phyloP scores from a whole-genome alignment of 2,888 invertebrate genomes.

The Resseliella maxima region DNA sequence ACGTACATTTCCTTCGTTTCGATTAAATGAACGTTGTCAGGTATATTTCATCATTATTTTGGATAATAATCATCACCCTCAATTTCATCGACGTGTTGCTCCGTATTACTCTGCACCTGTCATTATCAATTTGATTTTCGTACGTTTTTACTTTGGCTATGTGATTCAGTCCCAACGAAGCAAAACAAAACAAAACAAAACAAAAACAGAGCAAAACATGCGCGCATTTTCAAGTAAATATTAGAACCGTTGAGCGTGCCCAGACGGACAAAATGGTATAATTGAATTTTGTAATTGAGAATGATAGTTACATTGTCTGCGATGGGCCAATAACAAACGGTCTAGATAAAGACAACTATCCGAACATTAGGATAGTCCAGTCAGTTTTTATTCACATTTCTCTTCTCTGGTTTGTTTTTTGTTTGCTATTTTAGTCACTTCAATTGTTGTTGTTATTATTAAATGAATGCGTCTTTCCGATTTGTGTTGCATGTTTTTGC shows the following conservation, averaged over 20 bases:
- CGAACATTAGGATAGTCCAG: too few relatives aligned
- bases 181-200: too few relatives aligned
- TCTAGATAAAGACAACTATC: too few relatives aligned
- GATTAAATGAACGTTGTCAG: background rate
- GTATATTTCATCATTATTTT: slow-evolving; percentile 53
- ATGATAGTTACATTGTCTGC: slow-evolving; percentile 35
- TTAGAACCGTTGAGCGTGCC: background rate
- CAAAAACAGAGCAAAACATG: too few relatives aligned
- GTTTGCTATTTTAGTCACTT: too few relatives aligned
- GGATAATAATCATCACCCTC: slow-evolving; percentile 19
- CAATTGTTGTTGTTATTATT: too few relatives aligned
- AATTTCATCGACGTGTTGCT: background rate
- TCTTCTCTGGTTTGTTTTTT: too few relatives aligned
- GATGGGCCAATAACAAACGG: too few relatives aligned
- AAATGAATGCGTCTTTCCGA: too few relatives aligned
- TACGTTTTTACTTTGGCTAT: background rate
- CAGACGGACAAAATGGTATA: slow-evolving; percentile 6
- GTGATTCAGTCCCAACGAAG: background rate
- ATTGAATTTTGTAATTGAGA: slow-evolving; percentile 48
- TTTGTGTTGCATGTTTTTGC: too few relatives aligned
- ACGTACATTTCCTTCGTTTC: background rate
- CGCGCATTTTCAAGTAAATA: background rate
- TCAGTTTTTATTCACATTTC: too few relatives aligned
- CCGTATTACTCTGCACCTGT: background rate
- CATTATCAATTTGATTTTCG: slow-evolving; percentile 15